Evolutionary conservation across 2,888 invertebrate genomes (phyloP), one percentile per base, ranked within the genome.

Genomic region (Stictocephala bisonia): DNA sequence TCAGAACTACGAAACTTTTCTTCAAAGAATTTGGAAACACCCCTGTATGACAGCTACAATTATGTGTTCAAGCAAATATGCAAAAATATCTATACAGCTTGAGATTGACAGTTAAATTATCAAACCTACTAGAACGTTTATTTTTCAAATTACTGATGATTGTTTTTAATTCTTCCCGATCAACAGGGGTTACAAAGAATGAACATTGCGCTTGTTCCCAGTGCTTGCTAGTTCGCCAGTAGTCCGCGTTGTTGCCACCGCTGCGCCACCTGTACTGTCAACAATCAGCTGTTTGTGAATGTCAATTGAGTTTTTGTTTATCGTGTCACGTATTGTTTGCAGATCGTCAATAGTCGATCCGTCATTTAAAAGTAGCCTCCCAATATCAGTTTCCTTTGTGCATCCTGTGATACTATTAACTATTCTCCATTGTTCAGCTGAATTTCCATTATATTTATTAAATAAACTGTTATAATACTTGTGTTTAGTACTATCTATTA

Each of bases 251-350:
- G 22, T n/a, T n/a, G n/a, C n/a, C n/a, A n/a, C 3, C 50, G 22
- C 50, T 11, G 50, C 50, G 50, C 15, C 50, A 50, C 50, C 50
- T 50, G 50, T 50, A 18, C 3, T 2, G 50, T 50, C 50, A 50
- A 50, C 50, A 50, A 50, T 50, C 50, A 50, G 50, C 50, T 50
- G 50, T 20, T 50, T 24, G 50, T 50, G 2, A 50, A 50, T 20
- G 50, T 50, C 50, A 50, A 50, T 20, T 50, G 22, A 50, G 50
- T 50, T 20, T 50, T 50, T 50, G 50, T 50, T 50, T 50, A 50
- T 18, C 50, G 50, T 20, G 50, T 20, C 50, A 50, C 50, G 22
- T 18, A 50, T 15, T 18, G 50, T 50, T 50, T 50, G 50, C 11
- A 24, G 50, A 2, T 50, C 50, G 18, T 50, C 22, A 50, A 50